phyloP scores from a whole-genome alignment of 2,797 vertebrate species.

The Chrosomus eos region DNA sequence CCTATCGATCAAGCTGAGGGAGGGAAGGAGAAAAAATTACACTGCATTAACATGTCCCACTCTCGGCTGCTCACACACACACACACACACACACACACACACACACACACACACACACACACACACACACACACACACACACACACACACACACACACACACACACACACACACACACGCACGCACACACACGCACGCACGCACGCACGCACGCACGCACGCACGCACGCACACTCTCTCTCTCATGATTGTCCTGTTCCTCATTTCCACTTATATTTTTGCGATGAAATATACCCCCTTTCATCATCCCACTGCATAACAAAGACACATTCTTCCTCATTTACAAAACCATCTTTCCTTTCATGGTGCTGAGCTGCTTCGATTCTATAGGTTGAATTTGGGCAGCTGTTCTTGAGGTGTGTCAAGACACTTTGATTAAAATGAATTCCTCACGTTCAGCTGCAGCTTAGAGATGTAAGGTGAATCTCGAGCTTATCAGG shows the following conservation, averaged over 20 bases:
- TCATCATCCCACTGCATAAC: conserved; percentile 43
- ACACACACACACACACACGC: background rate
- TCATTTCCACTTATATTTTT: conserved; percentile 51
- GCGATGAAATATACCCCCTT: conserved; percentile 30
- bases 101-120: conserved; percentile 62
- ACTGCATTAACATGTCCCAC: conserved; percentile 81
- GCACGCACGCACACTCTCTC: conserved; percentile 51
- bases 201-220: conserved; percentile 62
- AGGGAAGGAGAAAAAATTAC: conserved; percentile 72
- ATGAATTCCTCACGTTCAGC: conserved; percentile 15
- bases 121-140: background rate
- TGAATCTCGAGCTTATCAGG: background rate
- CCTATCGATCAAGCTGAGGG: conserved; percentile 79
- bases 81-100: conserved; percentile 40
- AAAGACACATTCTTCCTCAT: conserved; percentile 49
- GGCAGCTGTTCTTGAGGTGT: conserved; percentile 16
- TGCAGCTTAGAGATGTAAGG: conserved; percentile 25
- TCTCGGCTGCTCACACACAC: conserved; percentile 23
- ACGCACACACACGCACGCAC: conserved; percentile 40
- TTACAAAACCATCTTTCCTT: conserved; percentile 33
- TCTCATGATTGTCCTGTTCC: conserved; percentile 70
- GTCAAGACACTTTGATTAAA: conserved; percentile 51
- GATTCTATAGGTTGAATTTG: conserved; percentile 39
- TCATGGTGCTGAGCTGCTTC: conserved; percentile 48
- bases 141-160: background rate